phyloP scores from a whole-genome alignment of 1,140 invertebrate species.

The Sitobion miscanthi region DNA sequence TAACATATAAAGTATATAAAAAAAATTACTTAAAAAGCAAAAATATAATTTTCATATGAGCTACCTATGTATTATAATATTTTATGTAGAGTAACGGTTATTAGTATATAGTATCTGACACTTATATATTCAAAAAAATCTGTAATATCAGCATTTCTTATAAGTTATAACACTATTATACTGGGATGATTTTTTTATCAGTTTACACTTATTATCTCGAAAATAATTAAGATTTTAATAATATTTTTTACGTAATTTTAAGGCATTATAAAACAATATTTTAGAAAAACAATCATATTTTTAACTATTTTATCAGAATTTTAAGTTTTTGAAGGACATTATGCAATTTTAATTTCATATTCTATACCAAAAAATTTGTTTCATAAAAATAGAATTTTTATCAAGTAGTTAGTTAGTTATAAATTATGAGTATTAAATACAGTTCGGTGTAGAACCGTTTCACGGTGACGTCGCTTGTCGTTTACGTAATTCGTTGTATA shows the following conservation, averaged over 20 bases:
- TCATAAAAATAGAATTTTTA: no score
- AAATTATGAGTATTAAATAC: no score
- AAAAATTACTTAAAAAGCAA: slow-evolving; percentile 2
- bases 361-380: no score
- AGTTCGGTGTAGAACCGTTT: no score
- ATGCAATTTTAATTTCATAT: not conserved
- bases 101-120: not conserved
- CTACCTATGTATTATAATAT: not conserved
- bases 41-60: not conserved
- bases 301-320: no score
- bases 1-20: not conserved
- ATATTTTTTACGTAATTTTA: no score
- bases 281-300: no score
- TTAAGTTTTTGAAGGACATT: not conserved
- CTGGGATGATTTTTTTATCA: not conserved
- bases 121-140: not conserved
- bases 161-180: not conserved
- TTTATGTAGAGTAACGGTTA: not conserved
- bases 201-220: not conserved
- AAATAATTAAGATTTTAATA: not conserved
- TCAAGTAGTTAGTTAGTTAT: no score
- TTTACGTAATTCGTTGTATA: no score
- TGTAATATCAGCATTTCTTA: not conserved
- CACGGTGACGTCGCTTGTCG: no score
- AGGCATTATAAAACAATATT: no score